Evolutionary conservation across 2,888 invertebrate species (phyloP).

Genomic region (Mongoloraphidia duomilia): DNA sequence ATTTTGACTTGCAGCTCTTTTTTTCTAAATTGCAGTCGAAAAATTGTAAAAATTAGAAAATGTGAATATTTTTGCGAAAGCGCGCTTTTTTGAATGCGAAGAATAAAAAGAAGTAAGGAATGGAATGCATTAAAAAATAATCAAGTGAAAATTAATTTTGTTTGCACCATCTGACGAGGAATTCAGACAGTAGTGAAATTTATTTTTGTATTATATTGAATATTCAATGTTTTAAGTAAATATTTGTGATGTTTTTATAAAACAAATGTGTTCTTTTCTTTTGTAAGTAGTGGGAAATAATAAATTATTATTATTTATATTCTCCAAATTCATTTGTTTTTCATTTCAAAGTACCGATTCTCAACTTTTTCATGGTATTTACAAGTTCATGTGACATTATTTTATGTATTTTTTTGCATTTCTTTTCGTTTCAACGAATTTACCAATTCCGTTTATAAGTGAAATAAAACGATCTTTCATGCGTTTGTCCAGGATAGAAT

Average conservation of each 20-base stretch:
- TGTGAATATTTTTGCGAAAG: too few species aligned
- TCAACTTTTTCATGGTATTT: background rate
- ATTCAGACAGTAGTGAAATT: background rate
- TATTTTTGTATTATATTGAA: background rate
- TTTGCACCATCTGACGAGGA: conserved; percentile 1
- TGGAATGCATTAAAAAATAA: conserved; percentile 1
- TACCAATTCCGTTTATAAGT: too few species aligned
- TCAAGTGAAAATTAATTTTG: background rate
- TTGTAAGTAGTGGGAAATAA: background rate
- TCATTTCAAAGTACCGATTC: background rate
- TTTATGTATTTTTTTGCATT: background rate
- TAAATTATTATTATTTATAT: background rate
- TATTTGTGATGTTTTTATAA: background rate
- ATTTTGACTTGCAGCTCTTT: too few species aligned
- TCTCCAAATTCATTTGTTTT: background rate
- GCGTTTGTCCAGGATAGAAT: too few species aligned
- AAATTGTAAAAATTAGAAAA: too few species aligned
- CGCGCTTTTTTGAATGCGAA: background rate
- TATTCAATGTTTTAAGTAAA: background rate
- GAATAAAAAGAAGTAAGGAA: background rate
- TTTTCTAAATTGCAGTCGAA: too few species aligned
- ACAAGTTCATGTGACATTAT: background rate
- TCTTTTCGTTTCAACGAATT: too few species aligned
- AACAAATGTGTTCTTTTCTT: background rate
- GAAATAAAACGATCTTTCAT: too few species aligned